A percentile compares a stretch with the other conserved stretches of the same genome.
These are phyloP conservation scores for Apis laboriosa DNA, from an alignment of 1,140 invertebrate genomes.

Conservation along the genomic window DNA sequence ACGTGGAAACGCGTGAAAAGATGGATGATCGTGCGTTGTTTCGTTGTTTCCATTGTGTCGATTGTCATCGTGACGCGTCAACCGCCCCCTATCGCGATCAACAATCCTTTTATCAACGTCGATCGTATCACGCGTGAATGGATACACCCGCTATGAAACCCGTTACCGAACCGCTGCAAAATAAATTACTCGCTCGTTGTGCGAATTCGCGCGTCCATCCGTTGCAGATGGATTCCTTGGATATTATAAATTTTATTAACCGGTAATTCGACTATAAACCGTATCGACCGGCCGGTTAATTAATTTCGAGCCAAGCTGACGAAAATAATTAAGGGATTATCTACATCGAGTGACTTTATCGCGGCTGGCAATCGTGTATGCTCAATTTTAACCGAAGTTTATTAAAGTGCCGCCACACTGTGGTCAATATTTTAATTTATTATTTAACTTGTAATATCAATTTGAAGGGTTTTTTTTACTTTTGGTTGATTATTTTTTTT, in stretches of 20 bases:
- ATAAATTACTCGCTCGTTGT: conserved; percentile 20
- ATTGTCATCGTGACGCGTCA: not conserved
- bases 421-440: not conserved
- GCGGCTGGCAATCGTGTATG: not conserved
- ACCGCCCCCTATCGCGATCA: not conserved
- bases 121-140: conserved; percentile 6
- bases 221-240: not conserved
- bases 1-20: not conserved
- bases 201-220: no score
- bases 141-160: not conserved
- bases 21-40: conserved; percentile 35
- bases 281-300: not conserved
- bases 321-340: conserved; percentile 3
- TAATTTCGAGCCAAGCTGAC: not conserved
- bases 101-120: not conserved
- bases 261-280: not conserved
- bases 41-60: conserved; percentile 7
- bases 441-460: not conserved
- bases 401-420: not conserved
- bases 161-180: not conserved
- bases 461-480: not conserved
- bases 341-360: not conserved
- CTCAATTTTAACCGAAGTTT: not conserved
- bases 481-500: not conserved
- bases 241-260: conserved; percentile 5